Evolutionary conservation across 2,113 vertebrate species (phyloP).

Genomic region (Clarias magur): DNA sequence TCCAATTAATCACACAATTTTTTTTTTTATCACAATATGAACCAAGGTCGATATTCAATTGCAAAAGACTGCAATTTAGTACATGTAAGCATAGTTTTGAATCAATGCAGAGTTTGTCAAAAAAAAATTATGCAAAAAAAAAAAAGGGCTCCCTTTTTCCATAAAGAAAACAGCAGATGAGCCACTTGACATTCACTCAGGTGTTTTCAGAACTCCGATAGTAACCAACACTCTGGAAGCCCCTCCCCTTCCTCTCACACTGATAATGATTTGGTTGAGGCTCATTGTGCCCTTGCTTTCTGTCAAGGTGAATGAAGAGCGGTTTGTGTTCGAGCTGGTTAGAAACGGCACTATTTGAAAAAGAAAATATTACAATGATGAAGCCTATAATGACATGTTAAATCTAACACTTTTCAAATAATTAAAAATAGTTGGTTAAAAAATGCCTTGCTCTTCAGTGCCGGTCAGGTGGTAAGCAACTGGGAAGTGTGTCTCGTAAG

Average conservation of each 20-base stretch:
- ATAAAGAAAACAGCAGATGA: background rate
- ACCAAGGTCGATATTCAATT: no score
- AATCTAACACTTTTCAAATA: background rate
- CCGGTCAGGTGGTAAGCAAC: background rate
- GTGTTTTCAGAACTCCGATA: background rate
- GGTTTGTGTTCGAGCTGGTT: background rate
- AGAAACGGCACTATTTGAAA: background rate
- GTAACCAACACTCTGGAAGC: background rate
- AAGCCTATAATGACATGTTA: background rate
- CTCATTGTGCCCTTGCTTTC: background rate
- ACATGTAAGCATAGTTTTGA: no score
- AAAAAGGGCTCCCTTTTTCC: no score
- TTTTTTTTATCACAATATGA: no score
- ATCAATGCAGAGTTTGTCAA: no score
- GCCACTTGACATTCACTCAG: background rate
- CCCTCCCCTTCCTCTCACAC: background rate
- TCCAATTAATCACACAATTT: no score
- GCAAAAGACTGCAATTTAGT: no score
- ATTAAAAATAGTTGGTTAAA: background rate
- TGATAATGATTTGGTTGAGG: background rate
- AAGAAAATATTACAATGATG: background rate
- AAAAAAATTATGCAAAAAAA: background rate
- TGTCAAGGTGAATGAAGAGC: background rate
- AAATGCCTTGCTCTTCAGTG: background rate
- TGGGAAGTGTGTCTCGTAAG: background rate